Evolutionary conservation across 2,797 vertebrate genomes (phyloP).

Genomic region (Oceanodroma leucorhoa): DNA sequence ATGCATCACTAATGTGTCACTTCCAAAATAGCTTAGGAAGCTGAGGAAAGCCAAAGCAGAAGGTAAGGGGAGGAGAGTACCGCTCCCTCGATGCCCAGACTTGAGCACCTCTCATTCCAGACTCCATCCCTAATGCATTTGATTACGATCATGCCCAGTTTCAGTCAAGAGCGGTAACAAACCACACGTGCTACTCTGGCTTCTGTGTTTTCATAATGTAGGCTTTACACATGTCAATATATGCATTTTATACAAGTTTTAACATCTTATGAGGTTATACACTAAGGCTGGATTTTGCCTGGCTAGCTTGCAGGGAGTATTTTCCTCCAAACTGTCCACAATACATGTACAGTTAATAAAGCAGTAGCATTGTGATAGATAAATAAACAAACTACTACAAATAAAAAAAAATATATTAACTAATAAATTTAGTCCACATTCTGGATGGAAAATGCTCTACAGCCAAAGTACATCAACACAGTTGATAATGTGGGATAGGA

Average conservation of each 20-base stretch:
- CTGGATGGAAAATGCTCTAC: not conserved
- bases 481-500: not conserved
- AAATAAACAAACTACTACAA: not conserved
- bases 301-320: not conserved
- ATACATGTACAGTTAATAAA: not conserved
- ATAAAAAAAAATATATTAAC: not conserved
- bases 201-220: not conserved
- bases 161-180: not conserved
- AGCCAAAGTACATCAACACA: not conserved
- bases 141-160: not conserved
- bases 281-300: not conserved
- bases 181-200: not conserved
- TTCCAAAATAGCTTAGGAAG: not conserved
- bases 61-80: not conserved
- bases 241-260: not conserved
- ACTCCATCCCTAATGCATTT: not conserved
- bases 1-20: not conserved
- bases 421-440: not conserved
- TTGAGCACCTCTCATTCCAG: not conserved
- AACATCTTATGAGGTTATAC: not conserved
- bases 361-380: not conserved
- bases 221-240: not conserved
- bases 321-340: not conserved
- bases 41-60: not conserved
- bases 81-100: fast-evolving